These are phyloP conservation scores for Centropus bengalensis DNA, from an alignment of 2,113 vertebrate genomes.

Conservation along the genomic window DNA sequence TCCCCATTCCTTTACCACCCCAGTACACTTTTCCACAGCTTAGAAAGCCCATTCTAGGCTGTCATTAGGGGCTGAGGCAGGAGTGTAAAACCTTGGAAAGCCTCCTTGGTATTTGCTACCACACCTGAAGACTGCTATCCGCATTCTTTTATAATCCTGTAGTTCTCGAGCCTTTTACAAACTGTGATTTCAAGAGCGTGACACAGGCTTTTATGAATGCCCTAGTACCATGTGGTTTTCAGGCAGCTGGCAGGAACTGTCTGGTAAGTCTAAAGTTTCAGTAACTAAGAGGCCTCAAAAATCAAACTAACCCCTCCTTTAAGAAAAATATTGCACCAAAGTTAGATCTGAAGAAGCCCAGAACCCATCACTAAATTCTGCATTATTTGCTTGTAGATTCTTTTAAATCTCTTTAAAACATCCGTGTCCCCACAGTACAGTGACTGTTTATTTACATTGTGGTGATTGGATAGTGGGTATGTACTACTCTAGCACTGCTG, in stretches of 20 bases:
- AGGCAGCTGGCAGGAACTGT: not conserved
- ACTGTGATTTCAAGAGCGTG: not conserved
- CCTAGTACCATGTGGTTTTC: not conserved
- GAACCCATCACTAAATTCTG: not conserved
- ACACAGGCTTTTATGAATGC: not conserved
- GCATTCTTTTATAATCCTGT: not conserved
- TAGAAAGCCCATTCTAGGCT: not conserved
- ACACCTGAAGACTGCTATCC: not conserved
- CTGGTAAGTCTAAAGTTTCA: not conserved
- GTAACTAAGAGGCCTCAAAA: not conserved
- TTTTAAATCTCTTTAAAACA: not conserved
- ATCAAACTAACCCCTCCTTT: not conserved
- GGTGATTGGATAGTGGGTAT: not conserved
- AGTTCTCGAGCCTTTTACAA: not conserved
- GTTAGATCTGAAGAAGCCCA: not conserved
- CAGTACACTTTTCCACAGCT: fast-evolving
- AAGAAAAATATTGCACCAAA: not conserved
- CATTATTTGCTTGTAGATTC: not conserved
- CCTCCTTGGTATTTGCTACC: not conserved
- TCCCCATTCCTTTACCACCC: not conserved
- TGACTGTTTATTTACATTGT: not conserved
- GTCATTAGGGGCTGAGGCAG: not conserved
- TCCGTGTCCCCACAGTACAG: not conserved
- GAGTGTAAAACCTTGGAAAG: not conserved
- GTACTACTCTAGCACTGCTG: not conserved